phyloP scores from a whole-genome alignment of 2,113 vertebrate genomes.

The Caloenas nicobarica region DNA sequence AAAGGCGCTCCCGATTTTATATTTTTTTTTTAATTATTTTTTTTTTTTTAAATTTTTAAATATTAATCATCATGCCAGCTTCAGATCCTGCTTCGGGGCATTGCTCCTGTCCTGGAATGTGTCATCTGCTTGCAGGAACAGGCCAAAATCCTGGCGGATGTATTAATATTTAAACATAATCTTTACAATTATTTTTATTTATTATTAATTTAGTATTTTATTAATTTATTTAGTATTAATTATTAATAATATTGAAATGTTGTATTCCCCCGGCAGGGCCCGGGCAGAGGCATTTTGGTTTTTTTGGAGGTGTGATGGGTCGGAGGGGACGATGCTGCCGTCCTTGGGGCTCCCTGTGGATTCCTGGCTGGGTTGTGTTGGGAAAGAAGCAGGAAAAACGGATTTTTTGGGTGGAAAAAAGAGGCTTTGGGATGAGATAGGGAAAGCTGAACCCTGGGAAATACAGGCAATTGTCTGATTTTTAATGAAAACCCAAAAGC shows the following conservation, averaged over 20 bases:
- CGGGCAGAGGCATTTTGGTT: neutral
- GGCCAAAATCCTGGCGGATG: accelerated
- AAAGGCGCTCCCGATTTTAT: accelerated
- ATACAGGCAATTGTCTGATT: neutral
- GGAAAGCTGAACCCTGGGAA: neutral
- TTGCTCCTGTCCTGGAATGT: accelerated
- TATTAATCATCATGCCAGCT: neutral
- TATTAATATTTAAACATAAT: too few relatives aligned
- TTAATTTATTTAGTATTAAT: too few relatives aligned
- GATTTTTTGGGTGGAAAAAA: neutral
- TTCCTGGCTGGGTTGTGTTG: neutral
- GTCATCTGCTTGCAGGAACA: neutral
- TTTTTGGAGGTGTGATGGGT: neutral
- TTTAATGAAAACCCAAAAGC: too few relatives aligned
- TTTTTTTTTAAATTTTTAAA: neutral
- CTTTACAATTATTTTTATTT: too few relatives aligned
- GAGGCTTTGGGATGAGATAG: neutral
- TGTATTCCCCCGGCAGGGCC: accelerated
- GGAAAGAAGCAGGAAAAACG: neutral
- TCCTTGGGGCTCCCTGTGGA: neutral
- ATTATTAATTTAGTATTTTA: too few relatives aligned
- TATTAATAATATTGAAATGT: too few relatives aligned
- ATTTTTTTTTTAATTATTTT: neutral
- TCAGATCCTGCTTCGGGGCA: accelerated
- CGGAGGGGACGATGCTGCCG: accelerated